These are phyloP conservation scores for Hipposideros armiger DNA, from an alignment of 2,113 vertebrate species.

Conservation along the genomic window DNA sequence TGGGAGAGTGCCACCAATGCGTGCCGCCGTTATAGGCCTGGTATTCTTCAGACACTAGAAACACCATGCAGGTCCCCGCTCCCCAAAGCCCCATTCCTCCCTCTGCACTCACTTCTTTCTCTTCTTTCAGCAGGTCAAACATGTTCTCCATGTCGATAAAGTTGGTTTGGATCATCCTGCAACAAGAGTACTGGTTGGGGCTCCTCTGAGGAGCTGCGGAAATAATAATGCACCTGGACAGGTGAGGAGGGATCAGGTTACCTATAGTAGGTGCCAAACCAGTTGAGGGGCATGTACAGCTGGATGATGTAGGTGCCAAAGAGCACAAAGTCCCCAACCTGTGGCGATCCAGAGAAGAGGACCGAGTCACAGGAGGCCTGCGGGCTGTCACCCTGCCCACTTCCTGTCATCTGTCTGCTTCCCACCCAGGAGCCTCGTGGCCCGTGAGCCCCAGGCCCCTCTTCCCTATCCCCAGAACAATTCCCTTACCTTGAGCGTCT, in stretches of 20 bases:
- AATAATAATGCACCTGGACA: not conserved
- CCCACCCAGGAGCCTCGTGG: not conserved
- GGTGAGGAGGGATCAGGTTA: slow-evolving; percentile 73
- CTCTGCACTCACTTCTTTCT: slow-evolving; percentile 90
- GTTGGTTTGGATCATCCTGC: slow-evolving; percentile 97
- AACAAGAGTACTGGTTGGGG: not conserved
- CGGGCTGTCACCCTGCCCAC: not conserved
- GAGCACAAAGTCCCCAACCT: slow-evolving; percentile 98
- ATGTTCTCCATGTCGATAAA: slow-evolving; percentile 99
- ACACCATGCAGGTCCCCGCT: accelerated
- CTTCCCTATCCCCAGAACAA: not conserved
- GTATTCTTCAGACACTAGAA: not conserved
- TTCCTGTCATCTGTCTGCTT: not conserved
- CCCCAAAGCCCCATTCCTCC: not conserved
- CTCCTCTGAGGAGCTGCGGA: not conserved
- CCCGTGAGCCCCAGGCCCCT: not conserved
- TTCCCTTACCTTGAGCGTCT: slow-evolving; percentile 91
- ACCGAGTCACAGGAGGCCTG: not conserved
- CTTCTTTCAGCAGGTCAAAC: slow-evolving; percentile 95
- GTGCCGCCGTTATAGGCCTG: not conserved
- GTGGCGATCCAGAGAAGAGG: not conserved
- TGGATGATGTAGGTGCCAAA: slow-evolving; percentile 99
- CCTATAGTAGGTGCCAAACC: slow-evolving; percentile 99
- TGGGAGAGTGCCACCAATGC: slow-evolving; percentile 68
- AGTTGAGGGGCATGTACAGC: slow-evolving; percentile 96